Evolutionary conservation across 2,888 invertebrate genomes (phyloP).

Genomic region (Thecocarcelia acutangulata): DNA sequence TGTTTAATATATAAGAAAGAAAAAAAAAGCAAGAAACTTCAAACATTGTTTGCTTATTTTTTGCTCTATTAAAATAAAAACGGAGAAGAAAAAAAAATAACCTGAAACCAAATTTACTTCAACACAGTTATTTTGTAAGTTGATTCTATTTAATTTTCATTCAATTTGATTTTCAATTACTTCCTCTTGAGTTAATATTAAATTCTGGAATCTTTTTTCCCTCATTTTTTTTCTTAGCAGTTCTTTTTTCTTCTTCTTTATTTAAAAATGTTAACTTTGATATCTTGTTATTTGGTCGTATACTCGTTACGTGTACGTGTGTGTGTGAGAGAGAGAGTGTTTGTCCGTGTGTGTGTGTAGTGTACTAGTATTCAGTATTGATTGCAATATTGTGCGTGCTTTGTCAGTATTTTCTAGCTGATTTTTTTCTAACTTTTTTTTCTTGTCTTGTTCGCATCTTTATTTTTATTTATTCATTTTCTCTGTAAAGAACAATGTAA

Average conservation of each 20-base stretch:
- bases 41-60: constrained; percentile 7
- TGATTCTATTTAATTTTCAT: constrained; percentile 75
- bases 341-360: not conserved
- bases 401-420: constrained; percentile 51
- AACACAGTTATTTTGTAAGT: constrained; percentile 65
- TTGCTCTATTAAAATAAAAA: constrained; percentile 12
- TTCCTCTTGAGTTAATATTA: constrained; percentile 71
- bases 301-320: not conserved
- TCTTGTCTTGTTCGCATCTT: constrained; percentile 17
- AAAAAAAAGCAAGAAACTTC: not conserved
- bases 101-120: constrained; percentile 57
- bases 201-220: constrained; percentile 32
- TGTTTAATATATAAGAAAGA: constrained; percentile 41
- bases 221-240: not conserved
- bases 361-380: constrained; percentile 33
- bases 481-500: constrained; percentile 55
- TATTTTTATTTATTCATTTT: constrained; percentile 21
- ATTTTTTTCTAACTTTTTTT: constrained; percentile 1
- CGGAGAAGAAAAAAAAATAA: constrained; percentile 29
- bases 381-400: constrained; percentile 66
- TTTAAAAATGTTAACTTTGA: not conserved
- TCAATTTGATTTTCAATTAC: constrained; percentile 75
- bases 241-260: not conserved
- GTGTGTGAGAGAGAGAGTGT: not conserved
- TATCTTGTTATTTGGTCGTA: constrained; percentile 19